Evolutionary conservation across 2,888 invertebrate species (phyloP), one percentile per base, ranked within the genome.

Genomic region (Toxonevra muliebris): DNA sequence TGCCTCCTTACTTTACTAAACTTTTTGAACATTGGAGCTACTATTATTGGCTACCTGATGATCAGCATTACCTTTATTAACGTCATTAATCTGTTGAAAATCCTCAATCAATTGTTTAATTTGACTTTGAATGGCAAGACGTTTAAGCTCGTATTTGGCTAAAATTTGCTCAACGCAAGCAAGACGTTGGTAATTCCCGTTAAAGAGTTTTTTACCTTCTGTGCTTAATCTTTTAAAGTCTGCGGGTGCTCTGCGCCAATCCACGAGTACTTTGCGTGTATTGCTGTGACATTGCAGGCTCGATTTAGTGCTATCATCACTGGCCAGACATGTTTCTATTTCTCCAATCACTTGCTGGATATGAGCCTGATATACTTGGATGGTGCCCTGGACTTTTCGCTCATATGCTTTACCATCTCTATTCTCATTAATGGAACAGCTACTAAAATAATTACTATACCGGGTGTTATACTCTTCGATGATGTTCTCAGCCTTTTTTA

Each of bases 391-490:
- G 11, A 66, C 41, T n/a, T 50, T 1, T 17, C 9, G 3, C 30
- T 66, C 66, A 15, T 48, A 66, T 10, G 12, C 42, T 10, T 55
- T 20, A 13, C 42, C 17, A 17, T 66, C 61, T 13, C 12, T 8
- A 8, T 61, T 61, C 13, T 42, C 17, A 12, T 61, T 48, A 50
- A 61, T 50, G 50, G 57, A 61, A 52, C 66, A 66, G 8, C 19
- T 41, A 17, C 40, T 48, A 41, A 66, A 30, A 13, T 57, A 61
- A 17, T 42, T 55, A 61, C 61, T 50, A 50, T 66, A 55, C 12
- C 61, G 61, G 40, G 50, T 66, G 13, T 61, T 19, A 11, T 41
- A 50, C 5, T 66, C 66, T 19, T 66, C 57, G 61, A 55, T 61
- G 10, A 61, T 40, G 2, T 0, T 1, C 11, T 52, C 57, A 2